Conservation (phyloP, 2,797 vertebrate species). For the Alca torda region DNA sequence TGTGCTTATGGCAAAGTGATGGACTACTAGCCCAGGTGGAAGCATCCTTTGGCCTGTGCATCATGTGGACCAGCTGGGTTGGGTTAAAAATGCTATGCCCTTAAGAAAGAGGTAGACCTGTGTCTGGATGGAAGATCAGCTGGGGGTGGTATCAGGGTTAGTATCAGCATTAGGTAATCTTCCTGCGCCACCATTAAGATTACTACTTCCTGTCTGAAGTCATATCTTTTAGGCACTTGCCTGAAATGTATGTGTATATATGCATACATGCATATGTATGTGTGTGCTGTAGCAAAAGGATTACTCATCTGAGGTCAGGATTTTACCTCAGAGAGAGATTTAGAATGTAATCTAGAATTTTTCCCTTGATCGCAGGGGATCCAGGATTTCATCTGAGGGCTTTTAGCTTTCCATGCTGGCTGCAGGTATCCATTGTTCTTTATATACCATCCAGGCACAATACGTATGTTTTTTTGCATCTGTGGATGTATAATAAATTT, state of each 20-base stretch:
- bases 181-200: rapidly evolving
- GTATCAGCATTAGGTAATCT: neutral
- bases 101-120: neutral
- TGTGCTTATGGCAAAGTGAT: neutral
- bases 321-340: neutral
- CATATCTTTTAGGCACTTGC: neutral
- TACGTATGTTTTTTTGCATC: neutral
- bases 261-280: too few species aligned
- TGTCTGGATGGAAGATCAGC: neutral
- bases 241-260: neutral
- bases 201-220: neutral
- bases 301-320: neutral
- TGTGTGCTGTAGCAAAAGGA: neutral
- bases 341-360: neutral
- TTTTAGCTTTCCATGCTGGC: neutral
- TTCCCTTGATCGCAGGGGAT: neutral
- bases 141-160: neutral
- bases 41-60: neutral
- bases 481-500: neutral
- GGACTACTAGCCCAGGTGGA: neutral
- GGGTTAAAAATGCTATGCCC: neutral
- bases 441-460: neutral
- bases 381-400: neutral
- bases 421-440: neutral
- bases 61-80: neutral